Conservation (phyloP, 2,888 invertebrate species). For the Drosophila stalkeri region DNA sequence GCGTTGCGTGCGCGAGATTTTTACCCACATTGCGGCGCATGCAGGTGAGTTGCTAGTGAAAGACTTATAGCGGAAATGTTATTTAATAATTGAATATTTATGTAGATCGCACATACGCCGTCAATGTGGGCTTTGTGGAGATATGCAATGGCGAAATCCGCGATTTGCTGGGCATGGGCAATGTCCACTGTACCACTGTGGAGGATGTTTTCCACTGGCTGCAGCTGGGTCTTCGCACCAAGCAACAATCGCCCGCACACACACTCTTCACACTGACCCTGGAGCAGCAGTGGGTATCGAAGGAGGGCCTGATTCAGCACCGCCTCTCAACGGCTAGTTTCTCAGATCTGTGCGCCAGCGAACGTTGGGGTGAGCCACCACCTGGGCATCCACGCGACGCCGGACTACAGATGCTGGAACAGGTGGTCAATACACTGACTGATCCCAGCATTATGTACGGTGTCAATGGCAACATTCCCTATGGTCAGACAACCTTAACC, state of each 20-base stretch:
- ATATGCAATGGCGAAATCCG: slow-evolving; percentile 89
- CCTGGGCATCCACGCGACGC: slow-evolving; percentile 87
- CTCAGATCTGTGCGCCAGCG: slow-evolving; percentile 88
- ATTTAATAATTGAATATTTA: not conserved
- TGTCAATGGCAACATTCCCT: slow-evolving; percentile 83
- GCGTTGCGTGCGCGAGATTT: slow-evolving; percentile 90
- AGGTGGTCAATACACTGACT: slow-evolving; percentile 88
- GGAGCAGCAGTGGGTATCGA: slow-evolving; percentile 90
- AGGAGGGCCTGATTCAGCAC: slow-evolving; percentile 89
- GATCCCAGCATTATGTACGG: slow-evolving; percentile 84
- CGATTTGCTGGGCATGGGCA: slow-evolving; percentile 86
- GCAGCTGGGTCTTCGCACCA: slow-evolving; percentile 87
- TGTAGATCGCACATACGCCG: slow-evolving; percentile 87
- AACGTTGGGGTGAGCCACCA: slow-evolving; percentile 86
- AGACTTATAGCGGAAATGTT: rapidly evolving
- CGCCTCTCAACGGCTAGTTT: slow-evolving; percentile 91
- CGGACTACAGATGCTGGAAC: slow-evolving; percentile 89
- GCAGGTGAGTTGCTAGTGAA: slow-evolving; percentile 65
- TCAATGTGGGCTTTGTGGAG: slow-evolving; percentile 91
- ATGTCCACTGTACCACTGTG: slow-evolving; percentile 87
- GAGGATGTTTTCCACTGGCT: slow-evolving; percentile 90
- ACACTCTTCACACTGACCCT: slow-evolving; percentile 90
- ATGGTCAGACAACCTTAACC: slow-evolving; percentile 89
- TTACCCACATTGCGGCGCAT: slow-evolving; percentile 88
- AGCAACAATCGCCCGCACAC: slow-evolving; percentile 85